Conservation (phyloP, 35 echinoderm and acorn worm genomes). For the Acanthaster planci region DNA sequence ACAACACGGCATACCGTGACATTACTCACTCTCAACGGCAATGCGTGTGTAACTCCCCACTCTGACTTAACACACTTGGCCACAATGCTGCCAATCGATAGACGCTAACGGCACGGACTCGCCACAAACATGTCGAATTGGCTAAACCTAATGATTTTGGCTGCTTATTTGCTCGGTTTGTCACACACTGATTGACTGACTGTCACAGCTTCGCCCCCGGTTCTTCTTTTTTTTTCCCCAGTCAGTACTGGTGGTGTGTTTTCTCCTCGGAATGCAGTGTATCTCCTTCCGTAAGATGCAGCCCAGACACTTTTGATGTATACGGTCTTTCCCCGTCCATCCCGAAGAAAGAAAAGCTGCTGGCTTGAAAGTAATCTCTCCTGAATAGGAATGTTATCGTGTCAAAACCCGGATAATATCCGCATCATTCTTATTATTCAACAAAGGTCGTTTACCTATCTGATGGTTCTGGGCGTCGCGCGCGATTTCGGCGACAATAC, state of each 20-base stretch:
- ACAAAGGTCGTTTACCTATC: constrained; percentile 31
- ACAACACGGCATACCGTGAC: no score
- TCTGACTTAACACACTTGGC: neutral
- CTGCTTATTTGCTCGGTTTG: neutral
- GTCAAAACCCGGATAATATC: constrained; percentile 20
- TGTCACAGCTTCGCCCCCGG: neutral
- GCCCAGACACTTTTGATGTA: no score
- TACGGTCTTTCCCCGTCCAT: no score
- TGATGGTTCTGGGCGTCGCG: constrained; percentile 5
- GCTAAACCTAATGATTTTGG: constrained; percentile 22
- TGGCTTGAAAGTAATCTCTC: neutral
- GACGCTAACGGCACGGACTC: constrained; percentile 16
- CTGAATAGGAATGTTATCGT: constrained; percentile 9
- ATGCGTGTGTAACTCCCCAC: neutral
- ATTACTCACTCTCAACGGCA: neutral
- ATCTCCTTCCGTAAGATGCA: no score
- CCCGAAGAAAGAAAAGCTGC: constrained; percentile 1
- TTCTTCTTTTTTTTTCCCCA: neutral
- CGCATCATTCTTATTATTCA: neutral
- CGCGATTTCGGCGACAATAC: neutral
- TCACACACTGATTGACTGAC: constrained; percentile 20
- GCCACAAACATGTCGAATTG: constrained; percentile 17
- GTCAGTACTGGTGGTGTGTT: no score
- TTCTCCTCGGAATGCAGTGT: no score
- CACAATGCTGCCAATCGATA: neutral